Evolutionary conservation across 2,113 vertebrate species (phyloP).

Genomic region (Asarcornis scutulata): DNA sequence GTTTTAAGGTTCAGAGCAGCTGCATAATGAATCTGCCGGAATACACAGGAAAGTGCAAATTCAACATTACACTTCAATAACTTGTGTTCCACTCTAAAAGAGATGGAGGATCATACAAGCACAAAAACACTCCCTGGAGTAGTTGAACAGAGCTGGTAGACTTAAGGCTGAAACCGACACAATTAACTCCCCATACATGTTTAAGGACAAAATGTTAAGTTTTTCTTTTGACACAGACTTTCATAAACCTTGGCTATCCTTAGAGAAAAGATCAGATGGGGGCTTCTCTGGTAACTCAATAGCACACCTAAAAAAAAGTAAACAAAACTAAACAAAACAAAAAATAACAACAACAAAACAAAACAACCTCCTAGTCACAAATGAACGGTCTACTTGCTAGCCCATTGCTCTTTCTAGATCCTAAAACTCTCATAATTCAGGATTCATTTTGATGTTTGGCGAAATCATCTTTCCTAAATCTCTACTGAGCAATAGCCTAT

Average conservation of each 20-base stretch:
- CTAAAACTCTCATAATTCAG: background rate
- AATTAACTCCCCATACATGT: background rate
- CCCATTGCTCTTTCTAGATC: background rate
- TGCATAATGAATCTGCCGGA: background rate
- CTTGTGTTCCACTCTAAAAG: constrained; percentile 9
- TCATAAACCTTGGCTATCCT: background rate
- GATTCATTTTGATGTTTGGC: background rate
- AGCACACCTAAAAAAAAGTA: background rate
- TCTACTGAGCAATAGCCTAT: background rate
- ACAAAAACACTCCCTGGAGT: constrained; percentile 14
- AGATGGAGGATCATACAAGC: constrained; percentile 18
- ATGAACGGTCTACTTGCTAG: background rate
- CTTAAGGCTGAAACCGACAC: background rate
- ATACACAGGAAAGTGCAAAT: constrained; percentile 14
- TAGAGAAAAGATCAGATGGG: background rate
- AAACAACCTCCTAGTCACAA: background rate
- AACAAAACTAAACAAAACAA: background rate
- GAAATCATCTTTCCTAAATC: background rate
- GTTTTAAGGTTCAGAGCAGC: constrained; percentile 31
- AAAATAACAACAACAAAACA: too few species aligned
- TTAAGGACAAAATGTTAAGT: background rate
- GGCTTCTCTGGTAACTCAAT: background rate
- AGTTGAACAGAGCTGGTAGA: background rate
- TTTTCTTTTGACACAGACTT: background rate
- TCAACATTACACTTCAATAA: background rate